These are phyloP conservation scores for Sabatieria punctata DNA, from an alignment of 2,888 invertebrate species.

Conservation along the genomic window DNA sequence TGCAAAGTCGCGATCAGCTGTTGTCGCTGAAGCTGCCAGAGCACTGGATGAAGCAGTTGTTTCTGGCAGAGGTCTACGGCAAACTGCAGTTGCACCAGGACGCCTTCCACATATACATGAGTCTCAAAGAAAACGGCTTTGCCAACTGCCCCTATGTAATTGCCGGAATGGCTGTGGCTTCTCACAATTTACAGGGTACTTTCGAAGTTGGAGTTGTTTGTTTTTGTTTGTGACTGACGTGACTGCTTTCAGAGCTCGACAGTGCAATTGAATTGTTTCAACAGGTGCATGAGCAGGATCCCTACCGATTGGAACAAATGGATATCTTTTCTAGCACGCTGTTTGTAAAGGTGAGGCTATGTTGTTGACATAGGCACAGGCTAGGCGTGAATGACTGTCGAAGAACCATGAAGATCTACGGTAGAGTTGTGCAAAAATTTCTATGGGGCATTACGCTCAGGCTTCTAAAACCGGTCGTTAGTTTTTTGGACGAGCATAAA, in stretches of 20 bases:
- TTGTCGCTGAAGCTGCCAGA: constrained; percentile 45
- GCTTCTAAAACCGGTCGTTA: too few species aligned
- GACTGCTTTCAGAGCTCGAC: constrained; percentile 17
- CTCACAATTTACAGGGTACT: constrained; percentile 81
- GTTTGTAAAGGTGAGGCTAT: too few species aligned
- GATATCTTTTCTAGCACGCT: constrained; percentile 89
- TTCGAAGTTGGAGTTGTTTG: constrained; percentile 32
- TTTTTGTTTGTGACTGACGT: background rate
- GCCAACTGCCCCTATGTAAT: constrained; percentile 68
- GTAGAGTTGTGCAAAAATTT: too few species aligned
- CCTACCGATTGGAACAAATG: constrained; percentile 80
- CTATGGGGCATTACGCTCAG: too few species aligned
- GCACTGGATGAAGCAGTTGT: constrained; percentile 88
- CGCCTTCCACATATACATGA: constrained; percentile 62
- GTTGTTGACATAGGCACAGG: too few species aligned
- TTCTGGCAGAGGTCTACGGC: constrained; percentile 69
- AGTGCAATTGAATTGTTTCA: constrained; percentile 43
- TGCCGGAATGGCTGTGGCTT: constrained; percentile 76
- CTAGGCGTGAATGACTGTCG: too few species aligned
- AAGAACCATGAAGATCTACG: too few species aligned
- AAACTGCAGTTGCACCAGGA: constrained; percentile 77
- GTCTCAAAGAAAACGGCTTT: constrained; percentile 57
- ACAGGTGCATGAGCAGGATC: constrained; percentile 64
- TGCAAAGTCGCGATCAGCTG: constrained; percentile 36
- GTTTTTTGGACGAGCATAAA: too few species aligned